phyloP scores from a whole-genome alignment of 1,140 invertebrate genomes.

The Gryllus bimaculatus region DNA sequence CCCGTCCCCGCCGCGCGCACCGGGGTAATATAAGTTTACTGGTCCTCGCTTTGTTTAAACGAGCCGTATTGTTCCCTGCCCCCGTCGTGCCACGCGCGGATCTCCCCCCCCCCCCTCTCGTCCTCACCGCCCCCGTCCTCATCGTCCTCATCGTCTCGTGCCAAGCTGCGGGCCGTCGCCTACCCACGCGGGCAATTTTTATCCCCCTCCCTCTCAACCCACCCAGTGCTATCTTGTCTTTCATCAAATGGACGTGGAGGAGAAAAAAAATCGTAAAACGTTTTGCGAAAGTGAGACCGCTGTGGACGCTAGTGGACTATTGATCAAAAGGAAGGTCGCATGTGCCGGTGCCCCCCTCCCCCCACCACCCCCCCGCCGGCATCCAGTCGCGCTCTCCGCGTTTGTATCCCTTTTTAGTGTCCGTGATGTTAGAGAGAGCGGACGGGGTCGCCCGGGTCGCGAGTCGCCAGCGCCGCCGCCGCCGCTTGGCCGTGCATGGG shows the following conservation, averaged over 20 bases:
- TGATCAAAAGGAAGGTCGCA: slow-evolving; percentile 34
- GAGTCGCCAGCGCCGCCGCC: not conserved
- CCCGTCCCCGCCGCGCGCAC: too few relatives aligned
- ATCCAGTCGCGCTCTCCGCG: not conserved
- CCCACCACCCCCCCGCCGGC: too few relatives aligned
- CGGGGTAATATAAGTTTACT: too few relatives aligned
- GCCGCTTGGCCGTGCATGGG: too few relatives aligned
- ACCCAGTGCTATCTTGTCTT: not conserved
- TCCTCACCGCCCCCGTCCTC: too few relatives aligned
- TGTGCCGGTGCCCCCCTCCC: slow-evolving; percentile 23
- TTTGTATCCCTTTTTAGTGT: not conserved
- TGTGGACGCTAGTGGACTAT: slow-evolving; percentile 26
- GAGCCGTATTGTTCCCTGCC: too few relatives aligned
- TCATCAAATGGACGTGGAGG: not conserved
- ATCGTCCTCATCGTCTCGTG: too few relatives aligned
- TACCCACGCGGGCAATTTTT: not conserved
- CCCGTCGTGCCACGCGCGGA: too few relatives aligned
- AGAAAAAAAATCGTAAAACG: not conserved
- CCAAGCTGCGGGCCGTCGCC: not conserved
- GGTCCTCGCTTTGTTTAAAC: too few relatives aligned
- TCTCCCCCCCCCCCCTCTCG: too few relatives aligned
- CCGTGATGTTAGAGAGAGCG: not conserved
- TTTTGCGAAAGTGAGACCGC: slow-evolving; percentile 25
- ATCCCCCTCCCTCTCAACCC: too few relatives aligned
- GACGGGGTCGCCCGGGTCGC: not conserved